phyloP scores from a whole-genome alignment of 2,113 vertebrate genomes.

The Bolborhynchus lineola region DNA sequence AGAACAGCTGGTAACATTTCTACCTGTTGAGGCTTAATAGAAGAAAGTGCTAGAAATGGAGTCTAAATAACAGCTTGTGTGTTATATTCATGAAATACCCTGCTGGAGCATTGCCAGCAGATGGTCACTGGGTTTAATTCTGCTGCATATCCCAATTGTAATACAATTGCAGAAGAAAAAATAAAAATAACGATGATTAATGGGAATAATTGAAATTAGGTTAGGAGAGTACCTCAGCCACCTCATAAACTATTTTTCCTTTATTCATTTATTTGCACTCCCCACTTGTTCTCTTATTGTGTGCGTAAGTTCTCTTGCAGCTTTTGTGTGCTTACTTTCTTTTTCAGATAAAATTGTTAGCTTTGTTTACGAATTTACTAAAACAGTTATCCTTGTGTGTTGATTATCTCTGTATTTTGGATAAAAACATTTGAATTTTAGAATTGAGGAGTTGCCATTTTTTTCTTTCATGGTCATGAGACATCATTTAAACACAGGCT shows the following conservation, averaged over 20 bases:
- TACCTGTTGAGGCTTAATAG: neutral
- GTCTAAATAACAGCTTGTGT: neutral
- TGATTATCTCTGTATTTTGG: neutral
- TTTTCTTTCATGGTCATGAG: neutral
- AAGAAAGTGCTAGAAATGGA: neutral
- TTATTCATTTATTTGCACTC: neutral
- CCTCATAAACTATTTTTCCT: neutral
- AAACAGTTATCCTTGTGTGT: neutral
- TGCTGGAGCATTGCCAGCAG: neutral
- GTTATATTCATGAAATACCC: neutral
- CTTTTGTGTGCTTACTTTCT: neutral
- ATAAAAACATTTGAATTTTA: neutral
- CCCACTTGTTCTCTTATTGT: neutral
- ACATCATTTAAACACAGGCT: neutral
- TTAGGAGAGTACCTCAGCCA: neutral
- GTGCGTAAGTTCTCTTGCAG: neutral
- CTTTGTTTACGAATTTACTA: neutral
- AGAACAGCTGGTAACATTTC: neutral
- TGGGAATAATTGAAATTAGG: neutral
- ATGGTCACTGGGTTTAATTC: neutral
- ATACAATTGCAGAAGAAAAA: neutral
- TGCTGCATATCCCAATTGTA: neutral
- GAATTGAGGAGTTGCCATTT: neutral
- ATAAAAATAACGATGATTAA: neutral
- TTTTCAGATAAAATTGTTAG: neutral